Evolutionary conservation across 2,797 vertebrate species (phyloP), one percentile per base, ranked within the genome.

Genomic region (Setipinna tenuifilis): DNA sequence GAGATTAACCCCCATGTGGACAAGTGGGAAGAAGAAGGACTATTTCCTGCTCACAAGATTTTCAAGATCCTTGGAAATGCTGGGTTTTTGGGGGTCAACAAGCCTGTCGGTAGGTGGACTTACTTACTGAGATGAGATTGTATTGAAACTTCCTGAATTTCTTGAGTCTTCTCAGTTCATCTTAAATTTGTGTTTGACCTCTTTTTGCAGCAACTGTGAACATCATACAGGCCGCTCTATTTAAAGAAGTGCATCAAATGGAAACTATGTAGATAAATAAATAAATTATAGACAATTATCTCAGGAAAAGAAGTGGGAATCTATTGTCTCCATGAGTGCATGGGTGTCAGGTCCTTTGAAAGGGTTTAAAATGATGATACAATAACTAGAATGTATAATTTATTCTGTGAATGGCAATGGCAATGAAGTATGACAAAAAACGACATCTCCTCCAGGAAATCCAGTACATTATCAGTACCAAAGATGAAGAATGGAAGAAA

Each of bases 1-100:
- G 96, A 98, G 85, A 97, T 97, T 88, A 97, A 97, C 90, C 95
- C 95, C 0, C 91, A 95, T 85, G 96, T 97, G 85, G 95, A 97
- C 86, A 93, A 97, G 90, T 97, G 96, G 96, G 95, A 98, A 91
- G 93, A 95, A 87, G 95, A 96, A 84, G 94, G 94, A 46, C 91
- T 81, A 19, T 98, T 98, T 92, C 96, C 96, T 88, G 96, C 95
- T 50, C 95, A 96, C 88, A 95, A 93, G 92, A 54, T 97, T 44
- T 97, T 97, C 94, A 97, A 96, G 94, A 94, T 93, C 85, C 91
- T 97, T 61, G 97, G 96, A 86, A 95, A 84, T 44, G 95, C 95
- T 3, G 96, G 96, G 25, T 97, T 97, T 86, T 90, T 97, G 21
- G 96, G 96, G 85, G 95, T 96, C 88, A 97, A 93, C 92, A 97